Evolutionary conservation across 1,140 invertebrate genomes (phyloP).

Genomic region (Euschistus heros): DNA sequence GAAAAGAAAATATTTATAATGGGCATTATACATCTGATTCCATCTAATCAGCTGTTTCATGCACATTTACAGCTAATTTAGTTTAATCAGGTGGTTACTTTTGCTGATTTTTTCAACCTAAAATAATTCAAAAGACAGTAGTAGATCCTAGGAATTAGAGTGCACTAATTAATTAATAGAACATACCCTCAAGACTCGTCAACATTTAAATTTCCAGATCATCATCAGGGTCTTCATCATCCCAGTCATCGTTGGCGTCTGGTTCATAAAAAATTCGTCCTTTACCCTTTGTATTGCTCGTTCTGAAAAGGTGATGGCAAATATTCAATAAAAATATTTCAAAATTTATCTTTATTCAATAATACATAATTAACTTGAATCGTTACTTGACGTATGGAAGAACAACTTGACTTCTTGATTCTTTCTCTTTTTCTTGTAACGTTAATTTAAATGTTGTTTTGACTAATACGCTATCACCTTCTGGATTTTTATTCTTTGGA

Average conservation of each 20-base stretch:
- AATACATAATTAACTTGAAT: background rate
- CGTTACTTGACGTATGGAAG: conserved; percentile 22
- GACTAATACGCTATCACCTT: background rate
- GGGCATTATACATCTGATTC: no score
- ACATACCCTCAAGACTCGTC: background rate
- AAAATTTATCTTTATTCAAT: background rate
- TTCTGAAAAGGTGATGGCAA: background rate
- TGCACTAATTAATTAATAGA: background rate
- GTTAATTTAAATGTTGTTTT: conserved; percentile 23
- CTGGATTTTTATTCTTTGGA: background rate
- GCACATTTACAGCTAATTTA: no score
- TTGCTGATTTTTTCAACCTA: no score
- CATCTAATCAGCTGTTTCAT: no score
- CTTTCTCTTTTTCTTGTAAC: conserved; percentile 21
- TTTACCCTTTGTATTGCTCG: background rate
- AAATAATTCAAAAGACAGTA: no score
- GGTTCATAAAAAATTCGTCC: conserved; percentile 24
- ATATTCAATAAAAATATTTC: background rate
- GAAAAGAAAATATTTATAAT: no score
- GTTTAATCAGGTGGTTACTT: no score
- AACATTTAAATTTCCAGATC: conserved; percentile 23
- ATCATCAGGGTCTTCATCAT: conserved; percentile 27
- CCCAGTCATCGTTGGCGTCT: conserved; percentile 27
- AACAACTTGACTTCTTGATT: conserved; percentile 20
- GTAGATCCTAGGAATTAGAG: no score